A percentile compares a stretch with the other conserved stretches of the same genome.
Evolutionary conservation across 2,888 invertebrate genomes (phyloP).

Genomic region (Prenolepis imparis): DNA sequence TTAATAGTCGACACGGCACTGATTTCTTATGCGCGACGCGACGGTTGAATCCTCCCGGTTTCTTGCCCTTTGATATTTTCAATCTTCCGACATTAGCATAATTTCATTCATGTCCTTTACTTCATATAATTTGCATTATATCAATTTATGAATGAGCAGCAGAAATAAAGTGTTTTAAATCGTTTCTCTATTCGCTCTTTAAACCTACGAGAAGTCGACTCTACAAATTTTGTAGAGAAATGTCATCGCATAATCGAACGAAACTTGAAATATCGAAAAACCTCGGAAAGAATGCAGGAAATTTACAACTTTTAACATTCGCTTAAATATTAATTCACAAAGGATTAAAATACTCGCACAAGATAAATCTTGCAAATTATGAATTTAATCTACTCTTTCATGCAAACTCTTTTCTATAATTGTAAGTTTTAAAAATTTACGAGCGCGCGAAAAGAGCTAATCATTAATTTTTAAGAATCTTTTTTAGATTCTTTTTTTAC

Average conservation of each 20-base stretch:
- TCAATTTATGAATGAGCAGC: background rate
- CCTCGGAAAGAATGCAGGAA: background rate
- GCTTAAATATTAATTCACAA: conserved; percentile 5
- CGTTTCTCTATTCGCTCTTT: background rate
- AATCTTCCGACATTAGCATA: conserved; percentile 36
- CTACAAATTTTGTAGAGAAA: background rate
- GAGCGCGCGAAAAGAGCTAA: background rate
- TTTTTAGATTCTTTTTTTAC: background rate
- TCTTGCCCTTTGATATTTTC: background rate
- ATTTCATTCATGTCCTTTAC: background rate
- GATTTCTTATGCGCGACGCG: conserved; percentile 30
- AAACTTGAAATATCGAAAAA: background rate
- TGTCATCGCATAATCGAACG: background rate
- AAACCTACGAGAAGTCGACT: background rate
- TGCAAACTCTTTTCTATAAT: background rate
- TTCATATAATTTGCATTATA: background rate
- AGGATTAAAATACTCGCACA: background rate
- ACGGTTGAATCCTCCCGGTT: conserved; percentile 31
- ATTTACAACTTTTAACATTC: background rate
- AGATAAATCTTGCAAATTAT: background rate
- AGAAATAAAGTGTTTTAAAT: background rate
- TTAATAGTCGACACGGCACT: conserved; percentile 3
- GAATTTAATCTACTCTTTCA: background rate
- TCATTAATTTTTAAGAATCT: background rate
- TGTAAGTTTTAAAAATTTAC: no score